Evolutionary conservation across 2,113 vertebrate genomes (phyloP).

Genomic region (Plecturocebus donacophilus): DNA sequence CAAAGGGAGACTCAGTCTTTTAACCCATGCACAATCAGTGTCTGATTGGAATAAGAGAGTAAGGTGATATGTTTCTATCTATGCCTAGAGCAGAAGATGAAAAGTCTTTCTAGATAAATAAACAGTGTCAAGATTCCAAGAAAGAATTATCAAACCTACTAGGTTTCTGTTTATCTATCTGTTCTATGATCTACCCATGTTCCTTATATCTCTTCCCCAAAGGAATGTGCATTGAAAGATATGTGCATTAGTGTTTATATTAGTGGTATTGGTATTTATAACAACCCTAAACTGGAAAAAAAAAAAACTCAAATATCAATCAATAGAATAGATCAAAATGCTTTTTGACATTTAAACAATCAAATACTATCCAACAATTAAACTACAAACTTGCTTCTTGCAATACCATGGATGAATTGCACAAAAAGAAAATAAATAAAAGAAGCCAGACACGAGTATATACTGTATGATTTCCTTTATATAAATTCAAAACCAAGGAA

Average conservation of each 20-base stretch:
- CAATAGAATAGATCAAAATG: not conserved
- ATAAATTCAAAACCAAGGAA: not conserved
- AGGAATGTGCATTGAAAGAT: not conserved
- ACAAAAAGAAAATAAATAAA: not conserved
- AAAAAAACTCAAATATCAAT: not conserved
- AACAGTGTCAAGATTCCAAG: not conserved
- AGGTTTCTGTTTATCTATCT: not conserved
- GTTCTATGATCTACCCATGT: not conserved
- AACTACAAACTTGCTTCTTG: not conserved
- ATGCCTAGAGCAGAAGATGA: not conserved
- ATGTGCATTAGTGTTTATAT: not conserved
- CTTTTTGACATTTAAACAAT: not conserved
- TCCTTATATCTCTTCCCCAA: not conserved
- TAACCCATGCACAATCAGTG: not conserved
- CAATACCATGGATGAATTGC: not conserved
- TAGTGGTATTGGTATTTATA: not conserved
- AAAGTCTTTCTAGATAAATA: not conserved
- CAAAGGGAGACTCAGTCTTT: not conserved
- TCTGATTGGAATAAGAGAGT: not conserved
- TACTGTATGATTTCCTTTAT: not conserved
- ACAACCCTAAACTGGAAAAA: not conserved
- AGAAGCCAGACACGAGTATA: not conserved
- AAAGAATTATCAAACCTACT: not conserved
- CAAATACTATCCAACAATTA: not conserved
- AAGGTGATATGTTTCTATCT: not conserved